These are phyloP conservation scores for Asteroscopus sphinx DNA, from an alignment of 2,888 invertebrate species.

Conservation along the genomic window DNA sequence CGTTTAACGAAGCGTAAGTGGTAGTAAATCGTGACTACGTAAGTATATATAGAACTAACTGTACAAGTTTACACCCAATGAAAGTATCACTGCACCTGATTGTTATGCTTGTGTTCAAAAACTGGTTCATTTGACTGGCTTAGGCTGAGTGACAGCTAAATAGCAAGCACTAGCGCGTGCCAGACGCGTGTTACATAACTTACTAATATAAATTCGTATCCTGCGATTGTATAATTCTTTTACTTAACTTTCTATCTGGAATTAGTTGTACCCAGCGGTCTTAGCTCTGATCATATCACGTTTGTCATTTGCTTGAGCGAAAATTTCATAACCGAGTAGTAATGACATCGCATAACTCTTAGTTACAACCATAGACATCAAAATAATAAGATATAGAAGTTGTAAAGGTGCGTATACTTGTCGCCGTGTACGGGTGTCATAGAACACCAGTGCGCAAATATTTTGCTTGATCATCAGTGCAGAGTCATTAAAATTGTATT, in stretches of 20 bases:
- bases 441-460: too few relatives aligned
- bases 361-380: slow-evolving; percentile 10
- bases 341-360: slow-evolving; percentile 9
- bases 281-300: slow-evolving; percentile 9
- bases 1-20: slow-evolving; percentile 37
- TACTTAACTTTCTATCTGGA: slow-evolving; percentile 37
- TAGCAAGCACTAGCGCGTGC: slow-evolving; percentile 34
- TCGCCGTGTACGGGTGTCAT: too few relatives aligned
- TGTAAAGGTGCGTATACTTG: too few relatives aligned
- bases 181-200: slow-evolving; percentile 35
- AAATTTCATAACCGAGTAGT: slow-evolving; percentile 22
- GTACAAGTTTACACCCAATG: too few relatives aligned
- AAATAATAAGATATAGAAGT: too few relatives aligned
- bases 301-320: slow-evolving; percentile 13
- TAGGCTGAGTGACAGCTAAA: slow-evolving; percentile 48
- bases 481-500: too few relatives aligned
- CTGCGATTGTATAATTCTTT: slow-evolving; percentile 46
- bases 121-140: slow-evolving; percentile 39
- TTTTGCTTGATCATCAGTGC: too few relatives aligned
- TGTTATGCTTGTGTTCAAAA: slow-evolving; percentile 28
- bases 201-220: slow-evolving; percentile 27
- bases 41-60: slow-evolving; percentile 15
- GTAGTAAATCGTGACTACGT: slow-evolving; percentile 15
- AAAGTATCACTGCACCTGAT: slow-evolving; percentile 29
- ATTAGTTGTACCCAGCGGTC: slow-evolving; percentile 5